Conservation (phyloP, 1,140 invertebrate genomes). For the Drosophila serrata region DNA sequence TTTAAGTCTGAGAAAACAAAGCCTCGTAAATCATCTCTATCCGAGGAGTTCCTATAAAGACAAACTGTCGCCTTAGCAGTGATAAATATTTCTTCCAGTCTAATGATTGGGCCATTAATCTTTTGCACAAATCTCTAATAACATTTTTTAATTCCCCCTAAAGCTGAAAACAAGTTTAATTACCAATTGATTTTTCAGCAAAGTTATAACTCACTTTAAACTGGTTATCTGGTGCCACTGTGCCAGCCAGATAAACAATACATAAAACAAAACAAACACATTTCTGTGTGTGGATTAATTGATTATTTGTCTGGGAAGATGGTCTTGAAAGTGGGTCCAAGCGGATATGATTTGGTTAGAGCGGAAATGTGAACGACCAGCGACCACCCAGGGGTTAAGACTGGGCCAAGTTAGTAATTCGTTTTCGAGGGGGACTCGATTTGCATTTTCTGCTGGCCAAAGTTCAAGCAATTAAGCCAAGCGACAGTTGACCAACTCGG, state of each 20-base stretch:
- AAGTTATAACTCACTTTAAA: slow-evolving; percentile 44
- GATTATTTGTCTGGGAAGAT: slow-evolving; percentile 77
- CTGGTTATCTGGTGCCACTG: slow-evolving; percentile 63
- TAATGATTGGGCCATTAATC: slow-evolving; percentile 64
- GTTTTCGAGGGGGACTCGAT: slow-evolving; percentile 51
- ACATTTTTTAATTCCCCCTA: slow-evolving; percentile 42
- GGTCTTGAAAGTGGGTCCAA: slow-evolving; percentile 53
- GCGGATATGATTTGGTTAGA: slow-evolving; percentile 59
- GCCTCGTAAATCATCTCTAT: slow-evolving; percentile 35
- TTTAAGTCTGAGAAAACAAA: slow-evolving; percentile 1
- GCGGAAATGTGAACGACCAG: slow-evolving; percentile 43
- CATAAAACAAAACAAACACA: slow-evolving; percentile 68
- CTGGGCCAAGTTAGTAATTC: slow-evolving; percentile 60
- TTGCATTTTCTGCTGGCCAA: slow-evolving; percentile 64
- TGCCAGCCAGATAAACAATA: slow-evolving; percentile 58
- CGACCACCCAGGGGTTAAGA: slow-evolving; percentile 50
- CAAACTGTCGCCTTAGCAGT: slow-evolving; percentile 28
- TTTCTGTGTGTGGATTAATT: slow-evolving; percentile 82
- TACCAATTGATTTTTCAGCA: slow-evolving; percentile 25
- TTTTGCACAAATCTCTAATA: slow-evolving; percentile 46
- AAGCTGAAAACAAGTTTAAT: slow-evolving; percentile 58
- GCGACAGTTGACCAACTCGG: slow-evolving; percentile 75
- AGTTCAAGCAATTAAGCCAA: slow-evolving; percentile 78
- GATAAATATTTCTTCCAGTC: slow-evolving; percentile 24
- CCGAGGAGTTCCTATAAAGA: slow-evolving; percentile 31